These are phyloP conservation scores for Nettapus auritus DNA, from an alignment of 2,113 vertebrate species.

Conservation along the genomic window DNA sequence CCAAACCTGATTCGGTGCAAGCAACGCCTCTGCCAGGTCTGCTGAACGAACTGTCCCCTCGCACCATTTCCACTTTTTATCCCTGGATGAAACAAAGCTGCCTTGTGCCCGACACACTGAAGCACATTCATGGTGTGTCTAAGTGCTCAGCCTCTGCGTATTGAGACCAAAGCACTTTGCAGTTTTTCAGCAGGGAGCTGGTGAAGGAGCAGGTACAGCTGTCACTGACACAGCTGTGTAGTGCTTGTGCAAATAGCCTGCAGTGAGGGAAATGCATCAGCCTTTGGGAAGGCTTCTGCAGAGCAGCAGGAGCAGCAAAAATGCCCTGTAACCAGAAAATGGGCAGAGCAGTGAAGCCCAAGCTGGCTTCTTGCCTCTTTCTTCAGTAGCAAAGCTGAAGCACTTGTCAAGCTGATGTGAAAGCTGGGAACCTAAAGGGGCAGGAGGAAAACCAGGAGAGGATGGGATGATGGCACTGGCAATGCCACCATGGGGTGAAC, in stretches of 20 bases:
- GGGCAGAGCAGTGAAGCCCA: not conserved
- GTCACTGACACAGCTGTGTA: accelerated
- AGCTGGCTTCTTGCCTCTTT: not conserved
- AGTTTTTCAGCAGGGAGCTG: not conserved
- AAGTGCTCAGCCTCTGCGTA: not conserved
- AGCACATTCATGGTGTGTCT: accelerated
- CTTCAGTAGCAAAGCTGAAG: not conserved
- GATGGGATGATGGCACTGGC: not conserved
- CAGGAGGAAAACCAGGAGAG: not conserved
- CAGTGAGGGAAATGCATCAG: not conserved
- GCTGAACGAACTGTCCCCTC: not conserved
- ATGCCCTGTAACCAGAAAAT: not conserved
- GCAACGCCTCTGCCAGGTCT: not conserved
- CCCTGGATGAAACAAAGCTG: not conserved
- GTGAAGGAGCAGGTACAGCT: not conserved
- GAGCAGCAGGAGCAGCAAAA: not conserved
- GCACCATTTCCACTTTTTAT: not conserved
- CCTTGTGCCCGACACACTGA: not conserved
- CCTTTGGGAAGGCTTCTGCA: not conserved
- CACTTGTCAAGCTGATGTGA: not conserved
- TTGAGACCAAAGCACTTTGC: not conserved
- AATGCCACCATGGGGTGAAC: accelerated
- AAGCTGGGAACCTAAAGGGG: not conserved
- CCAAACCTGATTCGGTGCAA: not conserved
- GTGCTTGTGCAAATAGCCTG: not conserved